Evolutionary conservation across 2,113 vertebrate species (phyloP).

Genomic region (Hemiprocne comata): DNA sequence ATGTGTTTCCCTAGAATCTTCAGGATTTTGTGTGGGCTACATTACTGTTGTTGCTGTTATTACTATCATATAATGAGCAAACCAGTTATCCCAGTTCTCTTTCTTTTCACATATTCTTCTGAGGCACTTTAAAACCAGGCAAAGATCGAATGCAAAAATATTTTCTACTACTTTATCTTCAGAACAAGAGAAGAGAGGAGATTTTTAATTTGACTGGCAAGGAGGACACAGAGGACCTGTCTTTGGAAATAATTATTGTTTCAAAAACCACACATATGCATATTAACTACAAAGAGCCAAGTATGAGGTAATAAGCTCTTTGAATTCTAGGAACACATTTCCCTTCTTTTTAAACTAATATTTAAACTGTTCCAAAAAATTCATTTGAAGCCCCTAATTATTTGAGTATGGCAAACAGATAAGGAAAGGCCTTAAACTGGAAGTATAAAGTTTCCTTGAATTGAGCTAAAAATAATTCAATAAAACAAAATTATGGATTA

Average conservation of each 20-base stretch:
- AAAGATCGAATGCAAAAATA: not conserved
- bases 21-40: not conserved
- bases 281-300: not conserved
- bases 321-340: not conserved
- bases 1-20: not conserved
- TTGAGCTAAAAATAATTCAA: not conserved
- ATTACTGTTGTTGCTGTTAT: not conserved
- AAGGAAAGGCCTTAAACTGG: not conserved
- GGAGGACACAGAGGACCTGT: not conserved
- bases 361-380: not conserved
- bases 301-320: not conserved
- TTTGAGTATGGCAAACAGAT: not conserved
- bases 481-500: not conserved
- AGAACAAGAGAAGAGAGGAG: not conserved
- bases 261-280: not conserved
- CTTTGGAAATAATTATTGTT: conserved; percentile 15
- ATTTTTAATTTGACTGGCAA: not conserved
- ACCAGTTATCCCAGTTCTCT: not conserved
- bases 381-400: not conserved
- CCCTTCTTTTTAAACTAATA: not conserved
- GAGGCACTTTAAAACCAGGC: not conserved
- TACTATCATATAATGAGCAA: not conserved
- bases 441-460: not conserved
- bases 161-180: not conserved
- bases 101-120: not conserved